A percentile compares a stretch with the other conserved stretches of the same genome.
Evolutionary conservation across 2,113 vertebrate species (phyloP).

Genomic region (Dipodomys merriami): DNA sequence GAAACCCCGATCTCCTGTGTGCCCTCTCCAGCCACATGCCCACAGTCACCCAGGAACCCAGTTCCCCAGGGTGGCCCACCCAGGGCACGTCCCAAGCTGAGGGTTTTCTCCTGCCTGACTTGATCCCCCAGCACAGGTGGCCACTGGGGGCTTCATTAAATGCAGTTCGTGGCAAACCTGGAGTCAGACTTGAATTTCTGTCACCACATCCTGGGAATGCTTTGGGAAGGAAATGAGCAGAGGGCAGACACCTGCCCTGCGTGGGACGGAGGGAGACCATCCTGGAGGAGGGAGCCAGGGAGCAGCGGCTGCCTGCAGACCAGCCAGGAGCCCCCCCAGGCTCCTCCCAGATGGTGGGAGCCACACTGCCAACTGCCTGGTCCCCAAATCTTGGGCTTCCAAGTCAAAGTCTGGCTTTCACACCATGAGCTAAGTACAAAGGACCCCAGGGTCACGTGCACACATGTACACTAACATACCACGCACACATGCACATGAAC

Average conservation of each 20-base stretch:
- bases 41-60: fast-evolving
- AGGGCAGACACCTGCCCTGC: background rate
- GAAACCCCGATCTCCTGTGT: fast-evolving
- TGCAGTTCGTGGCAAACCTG: background rate
- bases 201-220: background rate
- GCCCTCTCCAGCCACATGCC: too few species aligned
- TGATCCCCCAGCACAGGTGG: background rate
- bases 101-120: background rate
- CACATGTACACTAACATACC: too few species aligned
- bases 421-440: background rate
- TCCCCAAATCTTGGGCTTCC: background rate
- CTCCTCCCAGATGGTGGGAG: background rate
- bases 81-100: background rate
- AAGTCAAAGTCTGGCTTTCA: background rate
- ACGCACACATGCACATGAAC: background rate
- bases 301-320: background rate
- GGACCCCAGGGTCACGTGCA: too few species aligned
- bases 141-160: background rate
- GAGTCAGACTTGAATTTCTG: background rate
- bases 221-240: background rate
- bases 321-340: background rate
- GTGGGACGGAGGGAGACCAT: background rate
- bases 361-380: background rate
- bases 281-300: background rate
- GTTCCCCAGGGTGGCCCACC: background rate